Base-by-base conservation (phyloP, 2,113 vertebrate species). In the Sebastes fasciatus region DNA sequence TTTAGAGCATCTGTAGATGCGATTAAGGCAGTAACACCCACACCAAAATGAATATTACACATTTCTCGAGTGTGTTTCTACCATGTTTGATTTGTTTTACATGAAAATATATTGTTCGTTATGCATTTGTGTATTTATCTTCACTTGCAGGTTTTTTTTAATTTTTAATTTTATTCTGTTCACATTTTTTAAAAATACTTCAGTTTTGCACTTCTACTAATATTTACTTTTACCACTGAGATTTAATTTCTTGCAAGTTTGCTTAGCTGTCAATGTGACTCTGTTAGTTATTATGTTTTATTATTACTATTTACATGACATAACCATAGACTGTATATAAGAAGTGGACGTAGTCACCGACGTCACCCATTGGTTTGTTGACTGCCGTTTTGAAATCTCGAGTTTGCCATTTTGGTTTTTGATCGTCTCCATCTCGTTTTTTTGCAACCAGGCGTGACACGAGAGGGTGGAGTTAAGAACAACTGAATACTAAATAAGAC, bases 1-100 rank as follows among this genome's bases (percentile, higher is more conserved):
- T 87, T 74, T 62, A 34, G 19, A 67, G 57, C 88, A 88, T 86
- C 84, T 88, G 84, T 52, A 66, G 61, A 88, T 85, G 75, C 19
- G 46, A 84, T 82, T 55, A 75, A 34, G 21, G 13, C 58, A 34
- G 65, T 42, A 46, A 82, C 81, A 57, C 86, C 83, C 40, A 81
- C 65, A 43, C 60, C 21, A 68, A 82, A 85, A 80, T 79, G 54
- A 84, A 73, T 70, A 70, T 61, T 51, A 54, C 75, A 77, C 68
- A 75, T 80, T 86, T 80, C 34, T 10, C 17, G 66, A 40, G 43
- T 61, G 40, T 34, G 34, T 72, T 5, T 77, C 17, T 40, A 6
- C 48, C 34, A 66, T 46, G 26, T 45, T 45, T 11, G 42, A 43
- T 7, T 12, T 45, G 40, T 45, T 45, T 45, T 12, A 43, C 14